Conservation (phyloP, 2,888 invertebrate species). For the Actias luna region DNA sequence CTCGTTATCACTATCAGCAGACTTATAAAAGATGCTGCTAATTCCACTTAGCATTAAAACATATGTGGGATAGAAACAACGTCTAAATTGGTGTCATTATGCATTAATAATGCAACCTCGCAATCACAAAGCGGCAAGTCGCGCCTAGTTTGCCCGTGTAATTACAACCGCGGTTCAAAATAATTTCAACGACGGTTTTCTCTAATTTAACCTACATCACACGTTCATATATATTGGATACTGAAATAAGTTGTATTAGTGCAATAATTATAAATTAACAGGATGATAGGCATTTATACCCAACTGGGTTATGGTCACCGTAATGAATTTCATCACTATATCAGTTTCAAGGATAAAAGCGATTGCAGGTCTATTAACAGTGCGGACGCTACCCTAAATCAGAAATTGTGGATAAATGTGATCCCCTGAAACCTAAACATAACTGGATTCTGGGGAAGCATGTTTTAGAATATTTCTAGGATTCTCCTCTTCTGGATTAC, state of each 20-base stretch:
- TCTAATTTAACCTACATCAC: slow-evolving; percentile 3
- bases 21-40: background rate
- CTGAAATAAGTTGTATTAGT: background rate
- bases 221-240: background rate
- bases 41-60: background rate
- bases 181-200: background rate
- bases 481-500: too few relatives aligned
- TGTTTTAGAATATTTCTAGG: too few relatives aligned
- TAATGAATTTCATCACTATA: too few relatives aligned
- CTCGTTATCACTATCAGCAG: background rate
- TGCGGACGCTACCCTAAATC: too few relatives aligned
- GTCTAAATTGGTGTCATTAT: background rate
- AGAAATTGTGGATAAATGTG: too few relatives aligned
- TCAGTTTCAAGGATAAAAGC: too few relatives aligned
- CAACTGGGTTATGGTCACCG: too few relatives aligned
- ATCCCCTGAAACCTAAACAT: too few relatives aligned
- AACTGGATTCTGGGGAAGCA: too few relatives aligned
- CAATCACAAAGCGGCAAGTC: background rate
- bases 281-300: too few relatives aligned
- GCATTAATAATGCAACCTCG: slow-evolving; percentile 12
- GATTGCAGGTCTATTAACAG: too few relatives aligned
- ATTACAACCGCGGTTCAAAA: slow-evolving; percentile 6
- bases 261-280: background rate
- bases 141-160: slow-evolving; percentile 6
- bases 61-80: background rate